These are phyloP conservation scores for Tapera naevia DNA, from an alignment of 2,797 vertebrate species.

Conservation along the genomic window DNA sequence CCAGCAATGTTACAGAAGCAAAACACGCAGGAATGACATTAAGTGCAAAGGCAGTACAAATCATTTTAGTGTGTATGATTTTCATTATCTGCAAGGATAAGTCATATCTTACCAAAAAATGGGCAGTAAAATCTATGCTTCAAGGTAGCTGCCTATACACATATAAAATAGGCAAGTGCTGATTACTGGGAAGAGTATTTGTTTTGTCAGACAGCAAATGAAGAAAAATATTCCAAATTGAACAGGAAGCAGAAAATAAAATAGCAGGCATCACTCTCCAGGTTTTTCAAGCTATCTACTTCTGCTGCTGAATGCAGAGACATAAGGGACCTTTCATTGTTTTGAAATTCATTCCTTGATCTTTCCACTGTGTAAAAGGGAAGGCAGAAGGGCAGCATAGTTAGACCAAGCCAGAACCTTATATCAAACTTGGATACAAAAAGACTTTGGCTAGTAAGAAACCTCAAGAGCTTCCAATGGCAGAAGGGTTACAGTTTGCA, in stretches of 20 bases:
- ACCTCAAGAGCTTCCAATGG: background rate
- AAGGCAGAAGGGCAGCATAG: background rate
- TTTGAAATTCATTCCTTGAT: background rate
- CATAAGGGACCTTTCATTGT: background rate
- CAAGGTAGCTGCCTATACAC: background rate
- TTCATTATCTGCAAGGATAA: background rate
- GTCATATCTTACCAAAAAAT: background rate
- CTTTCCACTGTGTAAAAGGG: background rate
- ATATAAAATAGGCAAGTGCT: background rate
- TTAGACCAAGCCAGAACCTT: background rate
- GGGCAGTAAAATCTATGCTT: background rate
- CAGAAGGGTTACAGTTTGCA: background rate
- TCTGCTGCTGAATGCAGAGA: background rate
- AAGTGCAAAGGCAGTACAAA: background rate
- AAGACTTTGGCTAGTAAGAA: background rate
- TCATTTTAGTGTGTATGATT: background rate
- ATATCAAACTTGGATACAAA: background rate
- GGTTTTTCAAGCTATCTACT: background rate
- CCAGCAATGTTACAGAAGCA: background rate
- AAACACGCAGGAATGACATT: background rate
- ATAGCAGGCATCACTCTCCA: background rate
- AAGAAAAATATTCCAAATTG: background rate
- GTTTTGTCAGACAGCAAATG: background rate
- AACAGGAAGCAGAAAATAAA: slow-evolving; percentile 13
- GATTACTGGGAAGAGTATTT: background rate